Base-by-base conservation (phyloP, 2,797 vertebrate genomes). In the Neopelma chrysocephalum region DNA sequence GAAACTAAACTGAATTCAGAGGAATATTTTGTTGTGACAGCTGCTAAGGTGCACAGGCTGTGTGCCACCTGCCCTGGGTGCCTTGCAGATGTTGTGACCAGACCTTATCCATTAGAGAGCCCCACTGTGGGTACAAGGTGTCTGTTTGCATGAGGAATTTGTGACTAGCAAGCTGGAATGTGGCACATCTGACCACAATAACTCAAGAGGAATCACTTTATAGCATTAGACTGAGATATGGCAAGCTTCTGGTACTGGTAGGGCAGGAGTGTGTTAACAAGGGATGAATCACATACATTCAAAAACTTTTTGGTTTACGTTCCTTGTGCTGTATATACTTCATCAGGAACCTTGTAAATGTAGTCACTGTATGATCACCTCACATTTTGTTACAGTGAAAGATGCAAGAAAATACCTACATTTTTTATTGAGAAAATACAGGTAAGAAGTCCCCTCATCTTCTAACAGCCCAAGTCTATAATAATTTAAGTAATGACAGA, bases 401-500 rank as follows among this genome's bases (percentile, higher is more conserved):
- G 36, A 84, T 31, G 6, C 23, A 82, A 75, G 42, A 43, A 79
- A 89, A 12, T 26, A 45, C 16, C 36, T 42, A 16, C 12, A 62
- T 34, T 21, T 91, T 92, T 77, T 87, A 80, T 31, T 70, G 47
- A 54, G 40, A 83, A 69, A 45, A 75, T 17, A 50, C 50, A 82
- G 5, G 22, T 42, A 64, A 56, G 40, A 66, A 77, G 70, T 73
- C 40, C 54, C 50, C 27, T 58, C 65, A 45, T 77, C 34, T 69
- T 89, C 58, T 69, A 84, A 89, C 2, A 2, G 38, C 32, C 45
- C 38, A 87, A 79, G 66, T 51, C 53, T 64, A 56, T 90, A 83
- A 79, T 95, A 40, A 84, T 91, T 93, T 90, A 93, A 93, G 68
- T 87, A 94, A 93, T 1, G 82, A 93, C 90, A 96, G 81, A 94